Evolutionary conservation across 2,113 vertebrate species (phyloP), one percentile per base, ranked within the genome.

Genomic region (Diphyllodes magnificus): DNA sequence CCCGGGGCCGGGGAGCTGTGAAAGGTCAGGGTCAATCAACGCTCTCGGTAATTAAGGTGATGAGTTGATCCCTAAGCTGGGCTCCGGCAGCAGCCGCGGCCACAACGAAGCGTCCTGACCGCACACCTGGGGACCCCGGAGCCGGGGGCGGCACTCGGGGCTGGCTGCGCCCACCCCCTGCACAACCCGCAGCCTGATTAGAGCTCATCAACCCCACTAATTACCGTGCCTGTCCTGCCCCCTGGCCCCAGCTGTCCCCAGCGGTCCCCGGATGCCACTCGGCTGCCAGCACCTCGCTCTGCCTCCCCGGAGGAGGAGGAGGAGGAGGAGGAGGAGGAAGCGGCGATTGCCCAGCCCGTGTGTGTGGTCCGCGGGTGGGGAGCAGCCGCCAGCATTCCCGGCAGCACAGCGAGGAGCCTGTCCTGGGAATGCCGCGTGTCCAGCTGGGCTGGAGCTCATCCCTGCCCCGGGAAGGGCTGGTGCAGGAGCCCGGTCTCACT

Each of bases 41-140:
- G n/a, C 78, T 92, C 12, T 18, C 68, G 42, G 64, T 88, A 92
- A 94, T 93, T 86, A 83, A 91, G 77, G 79, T 72, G 91, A 92
- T 4, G 47, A 92, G 69, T 2, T 92, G 88, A 94, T 94, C 93
- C 82, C 83, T 72, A 63, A 91, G 64, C 70, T 39, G 42, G 7
- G 60, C 69, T 84, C 6, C 3, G 35, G 27, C 70, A 21, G 71
- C 64, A 59, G 60, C 11, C 15, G 1, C 33, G 24, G 13, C 50
- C 7, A 1, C n/a, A 8, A 15, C 28, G 15, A 10, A 68, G 39
- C 56, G 4, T 1, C 90, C 22, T 21, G 25, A 50, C 1, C 51
- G 33, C 8, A 18, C 28, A 6, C 11, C 3, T 4, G 3, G 73
- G 76, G 69, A n/a, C 10, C 68, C 24, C 39, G 2, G 44, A 1